These are phyloP conservation scores for Vanacampus margaritifer DNA, from an alignment of 2,113 vertebrate species.

Conservation along the genomic window DNA sequence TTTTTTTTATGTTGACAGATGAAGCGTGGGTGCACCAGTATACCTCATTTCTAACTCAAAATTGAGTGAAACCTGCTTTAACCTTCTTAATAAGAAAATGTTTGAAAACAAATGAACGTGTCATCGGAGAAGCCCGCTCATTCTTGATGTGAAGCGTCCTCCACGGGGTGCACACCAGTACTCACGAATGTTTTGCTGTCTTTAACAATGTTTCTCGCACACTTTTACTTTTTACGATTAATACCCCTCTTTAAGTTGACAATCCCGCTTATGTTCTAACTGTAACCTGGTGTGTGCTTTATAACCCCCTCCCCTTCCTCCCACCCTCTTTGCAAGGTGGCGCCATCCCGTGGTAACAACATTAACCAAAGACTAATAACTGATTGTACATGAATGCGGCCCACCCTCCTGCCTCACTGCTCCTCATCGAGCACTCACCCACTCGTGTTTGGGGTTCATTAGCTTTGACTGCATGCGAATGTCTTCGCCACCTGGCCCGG, in stretches of 20 bases:
- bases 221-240: neutral
- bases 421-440: neutral
- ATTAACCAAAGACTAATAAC: slow-evolving; percentile 78
- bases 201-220: slow-evolving; percentile 10
- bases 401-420: neutral
- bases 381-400: slow-evolving; percentile 75
- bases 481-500: slow-evolving; percentile 15
- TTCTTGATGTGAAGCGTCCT: slow-evolving; percentile 71
- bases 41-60: slow-evolving; percentile 97
- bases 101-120: slow-evolving; percentile 39
- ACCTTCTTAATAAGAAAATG: slow-evolving; percentile 71
- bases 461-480: slow-evolving; percentile 38
- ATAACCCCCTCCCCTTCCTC: neutral
- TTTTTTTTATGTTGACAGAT: slow-evolving; percentile 22
- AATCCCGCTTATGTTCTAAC: slow-evolving; percentile 52
- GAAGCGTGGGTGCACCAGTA: slow-evolving; percentile 63
- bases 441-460: neutral
- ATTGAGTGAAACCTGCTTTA: slow-evolving; percentile 87
- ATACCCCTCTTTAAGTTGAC: slow-evolving; percentile 61
- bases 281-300: neutral
- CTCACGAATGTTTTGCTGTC: slow-evolving; percentile 54
- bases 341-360: slow-evolving; percentile 65
- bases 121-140: slow-evolving; percentile 80
- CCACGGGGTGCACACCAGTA: slow-evolving; percentile 39
- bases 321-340: slow-evolving; percentile 40